phyloP scores from a whole-genome alignment of 2,113 vertebrate genomes.

The Odontesthes bonariensis region DNA sequence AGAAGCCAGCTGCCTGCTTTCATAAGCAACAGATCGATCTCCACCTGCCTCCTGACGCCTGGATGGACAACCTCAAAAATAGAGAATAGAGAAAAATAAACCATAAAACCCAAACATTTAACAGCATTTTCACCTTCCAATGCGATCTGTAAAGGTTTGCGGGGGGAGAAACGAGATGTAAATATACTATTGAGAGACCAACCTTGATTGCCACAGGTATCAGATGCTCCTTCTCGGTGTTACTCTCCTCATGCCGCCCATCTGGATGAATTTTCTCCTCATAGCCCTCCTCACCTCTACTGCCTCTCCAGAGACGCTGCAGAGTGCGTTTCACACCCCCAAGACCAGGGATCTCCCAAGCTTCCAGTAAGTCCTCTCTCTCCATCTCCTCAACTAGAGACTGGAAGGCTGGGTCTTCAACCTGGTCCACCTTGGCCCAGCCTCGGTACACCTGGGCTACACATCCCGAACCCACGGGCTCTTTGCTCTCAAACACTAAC shows the following conservation, averaged over 20 bases:
- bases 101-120: neutral
- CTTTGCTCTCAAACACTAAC: conserved; percentile 86
- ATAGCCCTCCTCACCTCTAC: conserved; percentile 49
- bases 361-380: conserved; percentile 78
- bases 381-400: conserved; percentile 62
- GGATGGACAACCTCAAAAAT: conserved; percentile 91
- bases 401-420: conserved; percentile 76
- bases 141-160: neutral
- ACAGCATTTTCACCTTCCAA: neutral
- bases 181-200: conserved; percentile 44
- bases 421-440: conserved; percentile 78
- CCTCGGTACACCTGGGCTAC: conserved; percentile 95
- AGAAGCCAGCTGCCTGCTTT: conserved; percentile 87
- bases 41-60: conserved; percentile 89
- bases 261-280: conserved; percentile 42
- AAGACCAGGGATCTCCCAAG: conserved; percentile 84
- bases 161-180: no score
- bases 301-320: conserved; percentile 64
- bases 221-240: conserved; percentile 69
- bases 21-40: conserved; percentile 92
- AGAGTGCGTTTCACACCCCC: conserved; percentile 70
- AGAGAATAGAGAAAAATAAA: neutral
- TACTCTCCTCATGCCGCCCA: conserved; percentile 10
- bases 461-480: conserved; percentile 93
- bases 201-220: conserved; percentile 95